Evolutionary conservation across 2,797 vertebrate genomes (phyloP), one percentile per base, ranked within the genome.

Genomic region (Pipistrellus pipistrellus): DNA sequence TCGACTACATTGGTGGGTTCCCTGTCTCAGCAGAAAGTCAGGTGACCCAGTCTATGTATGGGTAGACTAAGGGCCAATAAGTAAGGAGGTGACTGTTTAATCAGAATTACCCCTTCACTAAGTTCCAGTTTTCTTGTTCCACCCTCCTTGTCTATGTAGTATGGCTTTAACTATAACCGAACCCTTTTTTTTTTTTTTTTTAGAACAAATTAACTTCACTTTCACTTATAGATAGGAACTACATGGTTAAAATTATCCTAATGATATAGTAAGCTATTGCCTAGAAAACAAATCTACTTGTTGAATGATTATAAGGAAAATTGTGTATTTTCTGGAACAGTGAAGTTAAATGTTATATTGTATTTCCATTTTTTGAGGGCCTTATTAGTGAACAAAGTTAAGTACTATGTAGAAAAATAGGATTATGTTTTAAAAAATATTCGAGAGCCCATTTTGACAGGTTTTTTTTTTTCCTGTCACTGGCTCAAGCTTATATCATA

Each of bases 241-340:
- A 38, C 3, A 7, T 62, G 23, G 12, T 62, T 92, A 90, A 53
- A 89, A 51, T 38, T 73, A 25, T 72, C 20, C n/a, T 88, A 51
- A 73, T 75, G 62, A 88, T 20, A 51, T 4, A 75, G 6, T 32
- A 69, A 73, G 35, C 66, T 85, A 53, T 8, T 82, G 8, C n/a
- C 48, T 25, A 92, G 27, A 12, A 93, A 91, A 90, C 23, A 85
- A 86, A 94, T 75, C 9, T 8, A 95, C 21, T 75, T 18, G 23
- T 13, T 78, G 32, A 83, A 71, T 57, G 10, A 41, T 85, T 59
- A 41, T 12, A 68, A 38, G 10, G 38, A 77, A 90, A 91, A 77
- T 1, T 64, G 6, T 32, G 1, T 85, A 82, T 88, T 91, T 86
- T 88, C 38, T 93, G 11, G 25, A 93, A 77, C 3, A 80, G 4